A percentile compares a stretch with the other conserved stretches of the same genome.
Conservation (phyloP, 2,888 invertebrate species). For the Silvanus unidentatus region DNA sequence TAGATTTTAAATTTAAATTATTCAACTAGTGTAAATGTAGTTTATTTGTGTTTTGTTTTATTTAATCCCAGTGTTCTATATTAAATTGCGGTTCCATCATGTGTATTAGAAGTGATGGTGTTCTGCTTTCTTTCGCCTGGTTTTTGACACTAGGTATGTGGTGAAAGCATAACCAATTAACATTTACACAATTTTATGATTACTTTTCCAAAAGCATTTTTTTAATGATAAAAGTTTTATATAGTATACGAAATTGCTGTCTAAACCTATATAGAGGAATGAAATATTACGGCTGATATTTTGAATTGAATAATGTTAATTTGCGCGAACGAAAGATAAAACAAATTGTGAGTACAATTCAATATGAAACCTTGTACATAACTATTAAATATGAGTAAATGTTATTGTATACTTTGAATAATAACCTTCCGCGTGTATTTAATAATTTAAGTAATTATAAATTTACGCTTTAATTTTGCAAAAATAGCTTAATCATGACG, state of each 20-base stretch:
- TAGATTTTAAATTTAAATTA: neutral
- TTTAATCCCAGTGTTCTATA: slow-evolving; percentile 2
- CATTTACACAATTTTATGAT: slow-evolving; percentile 3
- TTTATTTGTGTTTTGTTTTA: slow-evolving; percentile 6
- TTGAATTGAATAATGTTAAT: no score
- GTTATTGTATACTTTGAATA: no score
- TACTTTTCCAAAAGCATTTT: slow-evolving; percentile 2
- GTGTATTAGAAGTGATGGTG: slow-evolving; percentile 27
- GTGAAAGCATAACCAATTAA: slow-evolving; percentile 25
- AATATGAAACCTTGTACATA: no score
- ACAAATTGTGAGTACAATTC: no score
- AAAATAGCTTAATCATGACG: neutral
- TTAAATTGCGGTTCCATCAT: slow-evolving; percentile 11
- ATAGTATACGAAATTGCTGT: neutral
- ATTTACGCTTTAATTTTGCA: neutral
- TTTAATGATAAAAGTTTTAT: no score
- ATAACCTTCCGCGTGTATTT: neutral
- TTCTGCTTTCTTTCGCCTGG: slow-evolving; percentile 33
- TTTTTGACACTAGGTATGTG: slow-evolving; percentile 30
- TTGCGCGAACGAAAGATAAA: no score
- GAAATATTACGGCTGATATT: no score
- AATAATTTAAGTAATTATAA: slow-evolving; percentile 2
- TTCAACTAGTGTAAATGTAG: slow-evolving; percentile 1
- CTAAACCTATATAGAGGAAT: no score
- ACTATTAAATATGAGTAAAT: no score